Conservation (phyloP, 2,888 invertebrate species). For the Epistrophe eligans region DNA sequence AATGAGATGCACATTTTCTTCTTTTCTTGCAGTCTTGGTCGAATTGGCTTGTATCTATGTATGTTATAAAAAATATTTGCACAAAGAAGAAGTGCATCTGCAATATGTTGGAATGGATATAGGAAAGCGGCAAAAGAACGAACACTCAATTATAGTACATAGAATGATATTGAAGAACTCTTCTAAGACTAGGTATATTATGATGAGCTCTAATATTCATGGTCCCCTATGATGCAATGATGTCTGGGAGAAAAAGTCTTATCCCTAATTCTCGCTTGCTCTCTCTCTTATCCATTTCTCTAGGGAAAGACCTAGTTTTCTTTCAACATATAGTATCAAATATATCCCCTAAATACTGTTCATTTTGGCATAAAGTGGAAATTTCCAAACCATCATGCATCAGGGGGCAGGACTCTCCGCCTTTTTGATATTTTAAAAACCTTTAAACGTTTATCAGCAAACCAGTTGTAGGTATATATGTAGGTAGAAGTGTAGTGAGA, state of each 20-base stretch:
- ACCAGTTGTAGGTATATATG: constrained; percentile 18
- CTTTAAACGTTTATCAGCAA: constrained; percentile 14
- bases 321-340: constrained; percentile 25
- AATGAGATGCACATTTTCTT: constrained; percentile 4
- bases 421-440: constrained; percentile 47
- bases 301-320: constrained; percentile 37
- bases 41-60: neutral
- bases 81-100: constrained; percentile 22
- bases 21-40: neutral
- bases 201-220: constrained; percentile 59
- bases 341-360: constrained; percentile 22
- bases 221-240: constrained; percentile 62
- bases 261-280: constrained; percentile 58
- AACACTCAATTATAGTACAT: constrained; percentile 10
- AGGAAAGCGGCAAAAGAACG: neutral
- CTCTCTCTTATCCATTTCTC: constrained; percentile 54
- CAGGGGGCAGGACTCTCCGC: constrained; percentile 73
- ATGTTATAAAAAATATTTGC: neutral
- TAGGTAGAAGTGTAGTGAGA: constrained; percentile 17
- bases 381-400: neutral
- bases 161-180: constrained; percentile 8
- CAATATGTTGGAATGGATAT: neutral
- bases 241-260: constrained; percentile 65
- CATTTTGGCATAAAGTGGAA: constrained; percentile 12
- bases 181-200: neutral